phyloP scores from a whole-genome alignment of 1,140 invertebrate species.

The Tetraneura akinire region DNA sequence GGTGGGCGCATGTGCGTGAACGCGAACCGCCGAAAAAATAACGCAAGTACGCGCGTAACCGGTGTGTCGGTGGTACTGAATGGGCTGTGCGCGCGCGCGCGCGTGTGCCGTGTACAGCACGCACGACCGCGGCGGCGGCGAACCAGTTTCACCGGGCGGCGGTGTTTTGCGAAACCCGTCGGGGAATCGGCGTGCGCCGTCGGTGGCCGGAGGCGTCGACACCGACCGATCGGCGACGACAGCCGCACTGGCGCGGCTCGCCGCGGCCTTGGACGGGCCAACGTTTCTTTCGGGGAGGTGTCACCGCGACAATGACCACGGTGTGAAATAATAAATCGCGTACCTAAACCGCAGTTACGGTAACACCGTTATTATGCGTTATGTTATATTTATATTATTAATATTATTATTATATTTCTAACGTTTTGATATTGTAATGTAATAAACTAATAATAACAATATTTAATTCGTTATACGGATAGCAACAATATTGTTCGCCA shows the following conservation, averaged over 20 bases:
- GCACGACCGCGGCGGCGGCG: slow-evolving; percentile 17
- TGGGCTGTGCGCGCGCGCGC: not conserved
- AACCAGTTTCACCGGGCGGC: slow-evolving; percentile 42
- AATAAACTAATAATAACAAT: too few relatives aligned
- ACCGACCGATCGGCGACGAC: slow-evolving; percentile 25
- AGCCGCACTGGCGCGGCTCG: not conserved
- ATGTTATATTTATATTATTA: too few relatives aligned
- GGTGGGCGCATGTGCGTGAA: not conserved
- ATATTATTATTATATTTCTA: too few relatives aligned
- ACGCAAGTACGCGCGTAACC: slow-evolving; percentile 36
- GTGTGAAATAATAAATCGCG: too few relatives aligned
- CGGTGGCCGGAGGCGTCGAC: slow-evolving; percentile 17
- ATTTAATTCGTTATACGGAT: too few relatives aligned
- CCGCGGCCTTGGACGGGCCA: not conserved
- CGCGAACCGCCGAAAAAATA: not conserved
- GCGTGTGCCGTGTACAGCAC: not conserved
- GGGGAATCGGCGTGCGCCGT: not conserved
- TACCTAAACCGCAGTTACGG: too few relatives aligned
- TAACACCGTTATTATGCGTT: too few relatives aligned
- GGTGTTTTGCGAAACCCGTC: slow-evolving; percentile 32
- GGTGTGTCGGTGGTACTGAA: slow-evolving; percentile 38
- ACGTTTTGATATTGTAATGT: too few relatives aligned
- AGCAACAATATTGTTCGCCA: too few relatives aligned
- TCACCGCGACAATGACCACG: not conserved
- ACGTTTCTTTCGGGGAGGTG: slow-evolving; percentile 3